phyloP scores from a whole-genome alignment of 2,113 vertebrate species.

The Empidonax traillii region DNA sequence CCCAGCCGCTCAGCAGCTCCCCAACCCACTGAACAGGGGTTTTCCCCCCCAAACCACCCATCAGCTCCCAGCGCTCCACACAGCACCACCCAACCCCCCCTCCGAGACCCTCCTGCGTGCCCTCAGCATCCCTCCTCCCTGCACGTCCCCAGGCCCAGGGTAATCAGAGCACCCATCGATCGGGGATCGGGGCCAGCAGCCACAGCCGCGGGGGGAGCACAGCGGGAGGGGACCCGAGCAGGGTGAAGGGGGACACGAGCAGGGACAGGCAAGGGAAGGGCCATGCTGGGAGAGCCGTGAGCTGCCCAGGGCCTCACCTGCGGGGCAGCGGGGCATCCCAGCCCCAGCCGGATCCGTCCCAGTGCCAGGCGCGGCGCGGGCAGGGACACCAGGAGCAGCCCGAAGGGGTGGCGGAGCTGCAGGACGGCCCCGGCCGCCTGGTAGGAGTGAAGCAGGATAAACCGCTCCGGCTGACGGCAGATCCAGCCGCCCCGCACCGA shows the following conservation, averaged over 20 bases:
- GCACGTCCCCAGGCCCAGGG: background rate
- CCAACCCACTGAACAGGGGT: background rate
- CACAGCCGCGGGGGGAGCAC: background rate
- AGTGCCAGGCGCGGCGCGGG: background rate
- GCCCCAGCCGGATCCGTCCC: background rate
- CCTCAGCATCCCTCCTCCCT: background rate
- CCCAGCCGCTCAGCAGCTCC: background rate
- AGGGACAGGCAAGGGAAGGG: background rate
- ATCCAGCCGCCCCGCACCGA: background rate
- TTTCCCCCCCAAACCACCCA: background rate
- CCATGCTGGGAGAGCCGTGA: fast-evolving
- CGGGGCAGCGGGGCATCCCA: background rate
- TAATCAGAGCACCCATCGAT: background rate
- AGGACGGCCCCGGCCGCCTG: background rate
- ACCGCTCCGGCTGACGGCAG: conserved; percentile 27
- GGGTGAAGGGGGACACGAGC: background rate
- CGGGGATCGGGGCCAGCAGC: background rate
- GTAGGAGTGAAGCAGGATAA: conserved; percentile 16
- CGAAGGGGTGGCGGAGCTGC: background rate
- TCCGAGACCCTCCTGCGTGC: background rate
- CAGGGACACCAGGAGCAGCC: conserved; percentile 34
- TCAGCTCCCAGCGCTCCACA: background rate
- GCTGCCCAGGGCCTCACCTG: conserved; percentile 20
- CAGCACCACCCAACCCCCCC: background rate
- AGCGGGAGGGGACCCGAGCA: background rate